A percentile compares a stretch with the other conserved stretches of the same genome.
Conservation (phyloP, 2,888 invertebrate genomes). For the Rhingia campestris region DNA sequence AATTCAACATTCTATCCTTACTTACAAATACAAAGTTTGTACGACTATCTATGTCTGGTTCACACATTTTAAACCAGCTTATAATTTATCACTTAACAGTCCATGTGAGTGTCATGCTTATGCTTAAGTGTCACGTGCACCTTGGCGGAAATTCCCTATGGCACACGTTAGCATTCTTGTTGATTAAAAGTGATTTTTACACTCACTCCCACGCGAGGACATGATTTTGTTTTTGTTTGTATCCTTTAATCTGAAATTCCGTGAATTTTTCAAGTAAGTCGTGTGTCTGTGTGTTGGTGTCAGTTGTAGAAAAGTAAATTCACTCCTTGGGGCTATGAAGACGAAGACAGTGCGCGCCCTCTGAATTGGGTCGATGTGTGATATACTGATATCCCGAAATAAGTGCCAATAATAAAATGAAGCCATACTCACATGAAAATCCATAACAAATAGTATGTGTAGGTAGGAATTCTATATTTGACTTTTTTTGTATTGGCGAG, state of each 20-base stretch:
- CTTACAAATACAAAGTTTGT: not conserved
- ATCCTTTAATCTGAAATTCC: not conserved
- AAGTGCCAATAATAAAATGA: slow-evolving; percentile 53
- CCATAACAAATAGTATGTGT: slow-evolving; percentile 28
- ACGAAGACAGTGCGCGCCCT: not conserved
- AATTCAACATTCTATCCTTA: not conserved
- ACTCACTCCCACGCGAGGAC: slow-evolving; percentile 54
- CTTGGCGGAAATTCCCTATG: slow-evolving; percentile 14
- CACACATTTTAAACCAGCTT: slow-evolving; percentile 10
- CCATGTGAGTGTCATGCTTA: slow-evolving; percentile 22
- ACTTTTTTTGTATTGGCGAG: slow-evolving; percentile 12
- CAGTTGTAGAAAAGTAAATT: slow-evolving; percentile 34
- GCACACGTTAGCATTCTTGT: slow-evolving; percentile 36
- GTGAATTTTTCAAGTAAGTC: slow-evolving; percentile 26
- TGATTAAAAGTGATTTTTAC: slow-evolving; percentile 65
- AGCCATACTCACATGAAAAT: slow-evolving; percentile 25
- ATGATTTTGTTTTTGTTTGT: slow-evolving; percentile 9
- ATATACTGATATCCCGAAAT: slow-evolving; percentile 65
- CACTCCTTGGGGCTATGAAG: not conserved
- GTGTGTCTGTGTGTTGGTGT: not conserved
- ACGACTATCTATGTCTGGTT: not conserved
- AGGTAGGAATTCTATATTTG: slow-evolving; percentile 37
- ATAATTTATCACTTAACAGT: slow-evolving; percentile 1
- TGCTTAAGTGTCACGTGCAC: slow-evolving; percentile 58
- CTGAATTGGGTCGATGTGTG: slow-evolving; percentile 63